Conservation (phyloP, 2,797 vertebrate genomes). For the Microhierax caerulescens region DNA sequence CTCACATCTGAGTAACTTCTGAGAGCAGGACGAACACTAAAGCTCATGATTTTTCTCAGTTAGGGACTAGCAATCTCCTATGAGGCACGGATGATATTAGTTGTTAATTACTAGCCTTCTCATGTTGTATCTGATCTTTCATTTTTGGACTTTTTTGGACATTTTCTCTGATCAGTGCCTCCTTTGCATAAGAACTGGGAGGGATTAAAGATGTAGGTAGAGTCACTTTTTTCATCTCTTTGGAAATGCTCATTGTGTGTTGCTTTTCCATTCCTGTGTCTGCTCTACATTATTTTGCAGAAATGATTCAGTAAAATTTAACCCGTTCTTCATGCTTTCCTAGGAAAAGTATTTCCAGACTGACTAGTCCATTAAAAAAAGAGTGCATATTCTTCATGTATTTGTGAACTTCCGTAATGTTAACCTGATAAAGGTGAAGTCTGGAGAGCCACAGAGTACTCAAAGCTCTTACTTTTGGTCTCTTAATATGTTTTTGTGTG, state of each 20-base stretch:
- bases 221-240: not conserved
- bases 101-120: not conserved
- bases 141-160: not conserved
- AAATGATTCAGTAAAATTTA: not conserved
- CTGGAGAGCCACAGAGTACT: not conserved
- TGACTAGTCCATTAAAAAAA: not conserved
- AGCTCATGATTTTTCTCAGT: not conserved
- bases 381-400: not conserved
- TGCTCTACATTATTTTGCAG: not conserved
- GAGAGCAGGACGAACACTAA: not conserved
- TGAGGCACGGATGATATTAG: not conserved
- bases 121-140: not conserved
- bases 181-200: not conserved
- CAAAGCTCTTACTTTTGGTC: not conserved
- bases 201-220: not conserved
- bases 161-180: not conserved
- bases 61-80: not conserved
- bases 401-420: not conserved
- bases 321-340: not conserved
- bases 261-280: not conserved
- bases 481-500: not conserved
- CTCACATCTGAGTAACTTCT: not conserved
- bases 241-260: not conserved
- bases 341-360: not conserved
- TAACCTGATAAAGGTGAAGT: not conserved